These are phyloP conservation scores for Papilio polyxenes DNA, from an alignment of 1,140 invertebrate species.

Conservation along the genomic window DNA sequence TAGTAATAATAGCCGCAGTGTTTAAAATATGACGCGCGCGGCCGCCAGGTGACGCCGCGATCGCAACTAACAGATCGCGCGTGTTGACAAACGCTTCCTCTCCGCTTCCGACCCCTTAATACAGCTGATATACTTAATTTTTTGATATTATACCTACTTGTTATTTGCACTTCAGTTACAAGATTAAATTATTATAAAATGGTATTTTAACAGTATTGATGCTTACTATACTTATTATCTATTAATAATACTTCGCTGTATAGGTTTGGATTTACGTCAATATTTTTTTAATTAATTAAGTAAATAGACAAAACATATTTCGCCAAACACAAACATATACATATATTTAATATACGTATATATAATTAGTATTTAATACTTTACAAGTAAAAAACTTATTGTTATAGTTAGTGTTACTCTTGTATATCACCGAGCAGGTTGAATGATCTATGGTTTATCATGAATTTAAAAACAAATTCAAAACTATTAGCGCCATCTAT, in stretches of 20 bases:
- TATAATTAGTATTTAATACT: no score
- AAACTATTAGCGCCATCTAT: conserved; percentile 58
- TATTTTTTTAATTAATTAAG: no score
- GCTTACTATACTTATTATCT: background rate
- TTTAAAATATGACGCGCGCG: conserved; percentile 58
- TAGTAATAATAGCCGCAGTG: conserved; percentile 62
- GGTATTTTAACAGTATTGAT: background rate
- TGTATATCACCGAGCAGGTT: background rate
- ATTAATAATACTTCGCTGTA: no score
- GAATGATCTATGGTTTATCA: background rate
- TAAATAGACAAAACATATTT: no score
- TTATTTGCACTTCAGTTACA: background rate
- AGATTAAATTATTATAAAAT: background rate
- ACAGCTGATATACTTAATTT: conserved; percentile 48
- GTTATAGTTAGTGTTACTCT: background rate
- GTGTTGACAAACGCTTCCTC: conserved; percentile 58
- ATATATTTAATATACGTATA: background rate
- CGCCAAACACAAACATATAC: background rate
- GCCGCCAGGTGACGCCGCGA: conserved; percentile 65
- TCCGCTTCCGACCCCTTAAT: conserved; percentile 45
- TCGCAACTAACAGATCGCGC: conserved; percentile 53
- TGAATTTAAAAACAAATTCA: background rate
- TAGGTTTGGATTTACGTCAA: no score
- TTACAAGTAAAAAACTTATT: background rate
- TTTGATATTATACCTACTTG: conserved; percentile 36